phyloP scores from a whole-genome alignment of 2,113 vertebrate species.

The Neolamprologus falcicula region DNA sequence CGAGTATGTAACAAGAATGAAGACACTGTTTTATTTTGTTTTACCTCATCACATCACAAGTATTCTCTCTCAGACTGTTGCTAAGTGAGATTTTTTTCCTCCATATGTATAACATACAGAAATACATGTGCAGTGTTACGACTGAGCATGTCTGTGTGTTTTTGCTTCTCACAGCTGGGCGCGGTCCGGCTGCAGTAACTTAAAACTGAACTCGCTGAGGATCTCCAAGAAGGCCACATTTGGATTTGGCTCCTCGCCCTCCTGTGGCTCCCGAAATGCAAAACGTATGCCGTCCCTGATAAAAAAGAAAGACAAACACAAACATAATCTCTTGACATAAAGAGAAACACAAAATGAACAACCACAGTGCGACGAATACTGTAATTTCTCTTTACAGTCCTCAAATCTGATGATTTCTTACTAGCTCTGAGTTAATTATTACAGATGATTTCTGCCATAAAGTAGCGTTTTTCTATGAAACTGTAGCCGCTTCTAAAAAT shows the following conservation, averaged over 20 bases:
- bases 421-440: background rate
- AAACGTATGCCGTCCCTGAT: constrained; percentile 82
- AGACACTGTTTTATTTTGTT: background rate
- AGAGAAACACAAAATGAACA: background rate
- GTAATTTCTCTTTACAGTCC: background rate
- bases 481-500: background rate
- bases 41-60: background rate
- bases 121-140: background rate
- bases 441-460: background rate
- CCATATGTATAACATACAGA: background rate
- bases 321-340: background rate
- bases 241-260: constrained; percentile 37
- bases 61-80: background rate
- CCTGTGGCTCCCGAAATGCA: constrained; percentile 58
- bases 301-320: background rate
- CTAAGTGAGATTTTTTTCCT: background rate
- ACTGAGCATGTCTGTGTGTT: background rate
- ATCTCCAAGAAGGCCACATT: constrained; percentile 81
- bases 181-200: constrained; percentile 76
- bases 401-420: background rate
- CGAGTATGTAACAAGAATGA: background rate
- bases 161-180: constrained; percentile 71
- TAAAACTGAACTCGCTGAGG: constrained; percentile 84
- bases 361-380: background rate
- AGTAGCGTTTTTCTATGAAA: background rate